phyloP scores from a whole-genome alignment of 2,113 vertebrate genomes.

The Grus americana region DNA sequence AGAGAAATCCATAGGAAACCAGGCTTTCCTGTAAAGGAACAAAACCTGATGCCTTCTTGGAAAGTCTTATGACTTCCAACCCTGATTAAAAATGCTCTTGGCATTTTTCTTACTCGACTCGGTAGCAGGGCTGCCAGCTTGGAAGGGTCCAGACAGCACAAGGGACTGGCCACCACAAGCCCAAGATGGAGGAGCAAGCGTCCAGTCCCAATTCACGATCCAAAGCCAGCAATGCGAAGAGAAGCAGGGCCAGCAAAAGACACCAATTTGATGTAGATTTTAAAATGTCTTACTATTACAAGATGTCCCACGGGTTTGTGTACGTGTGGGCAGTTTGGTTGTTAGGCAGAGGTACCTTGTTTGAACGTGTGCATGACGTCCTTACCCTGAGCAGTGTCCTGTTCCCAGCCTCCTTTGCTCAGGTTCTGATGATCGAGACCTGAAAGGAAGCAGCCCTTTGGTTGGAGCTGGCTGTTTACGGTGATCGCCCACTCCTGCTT shows the following conservation, averaged over 20 bases:
- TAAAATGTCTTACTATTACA: background rate
- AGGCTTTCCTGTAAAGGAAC: background rate
- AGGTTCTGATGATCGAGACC: background rate
- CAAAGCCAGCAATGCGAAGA: background rate
- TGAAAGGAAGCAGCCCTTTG: background rate
- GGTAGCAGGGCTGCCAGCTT: background rate
- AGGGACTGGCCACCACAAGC: background rate
- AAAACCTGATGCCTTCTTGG: background rate
- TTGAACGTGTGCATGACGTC: fast-evolving
- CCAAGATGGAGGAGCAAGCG: fast-evolving
- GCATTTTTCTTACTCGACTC: background rate
- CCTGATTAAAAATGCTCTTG: background rate
- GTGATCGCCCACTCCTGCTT: background rate
- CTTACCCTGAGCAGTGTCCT: background rate
- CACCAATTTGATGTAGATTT: background rate
- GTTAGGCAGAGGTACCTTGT: no score
- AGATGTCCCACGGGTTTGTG: background rate
- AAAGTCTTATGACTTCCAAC: background rate
- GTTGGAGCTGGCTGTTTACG: background rate
- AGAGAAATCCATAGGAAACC: background rate
- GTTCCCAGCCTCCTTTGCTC: fast-evolving
- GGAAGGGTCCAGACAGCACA: background rate
- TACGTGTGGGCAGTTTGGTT: fast-evolving
- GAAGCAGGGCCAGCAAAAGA: background rate
- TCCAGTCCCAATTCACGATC: no score